Evolutionary conservation across 2,888 invertebrate genomes (phyloP).

Genomic region (Hyles lineata): DNA sequence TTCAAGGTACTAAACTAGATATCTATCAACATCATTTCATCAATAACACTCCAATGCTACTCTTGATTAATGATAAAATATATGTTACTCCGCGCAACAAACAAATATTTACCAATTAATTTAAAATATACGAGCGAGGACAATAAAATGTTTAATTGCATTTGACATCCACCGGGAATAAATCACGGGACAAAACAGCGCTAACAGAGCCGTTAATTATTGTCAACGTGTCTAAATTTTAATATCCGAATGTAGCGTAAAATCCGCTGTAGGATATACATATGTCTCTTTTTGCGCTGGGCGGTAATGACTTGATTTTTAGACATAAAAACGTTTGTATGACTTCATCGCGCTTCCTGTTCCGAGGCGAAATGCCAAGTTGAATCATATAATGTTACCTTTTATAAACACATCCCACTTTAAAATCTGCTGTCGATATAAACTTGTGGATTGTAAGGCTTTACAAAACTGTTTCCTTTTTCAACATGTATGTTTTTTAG

Average conservation of each 20-base stretch:
- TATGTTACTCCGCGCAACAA: neutral
- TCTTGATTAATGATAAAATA: neutral
- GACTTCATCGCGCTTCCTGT: constrained; percentile 20
- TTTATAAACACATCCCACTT: neutral
- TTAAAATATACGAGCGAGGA: neutral
- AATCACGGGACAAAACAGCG: constrained; percentile 44
- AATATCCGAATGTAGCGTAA: constrained; percentile 38
- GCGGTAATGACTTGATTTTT: constrained; percentile 26
- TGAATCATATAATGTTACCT: neutral
- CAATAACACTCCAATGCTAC: neutral
- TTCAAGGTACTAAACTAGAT: too few relatives aligned
- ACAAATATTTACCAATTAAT: constrained; percentile 5
- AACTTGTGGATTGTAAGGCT: neutral
- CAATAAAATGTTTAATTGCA: constrained; percentile 24
- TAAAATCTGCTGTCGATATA: neutral
- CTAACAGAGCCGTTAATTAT: constrained; percentile 43
- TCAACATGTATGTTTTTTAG: too few relatives aligned
- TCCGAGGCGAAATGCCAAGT: neutral
- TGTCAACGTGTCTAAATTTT: constrained; percentile 42
- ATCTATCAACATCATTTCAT: too few relatives aligned
- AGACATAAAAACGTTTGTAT: constrained; percentile 17
- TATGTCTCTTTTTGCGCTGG: constrained; percentile 19
- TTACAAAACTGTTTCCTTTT: neutral
- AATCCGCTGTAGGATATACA: constrained; percentile 15
- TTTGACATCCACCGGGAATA: constrained; percentile 41